Evolutionary conservation across 2,888 invertebrate species (phyloP).

Genomic region (Ptychoptera contaminata): DNA sequence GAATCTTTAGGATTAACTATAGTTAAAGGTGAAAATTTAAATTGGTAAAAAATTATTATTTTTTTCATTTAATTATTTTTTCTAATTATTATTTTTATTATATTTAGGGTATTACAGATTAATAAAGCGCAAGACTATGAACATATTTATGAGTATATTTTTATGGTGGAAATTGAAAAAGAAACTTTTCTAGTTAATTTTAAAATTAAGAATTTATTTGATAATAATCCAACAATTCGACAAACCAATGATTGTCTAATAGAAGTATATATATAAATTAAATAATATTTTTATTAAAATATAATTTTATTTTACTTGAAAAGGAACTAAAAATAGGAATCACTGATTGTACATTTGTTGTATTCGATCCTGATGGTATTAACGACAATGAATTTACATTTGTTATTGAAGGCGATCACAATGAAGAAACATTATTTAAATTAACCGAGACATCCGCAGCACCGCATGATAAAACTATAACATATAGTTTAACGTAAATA

Average conservation of each 20-base stretch:
- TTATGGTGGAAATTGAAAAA: constrained; percentile 22
- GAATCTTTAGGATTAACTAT: too few relatives aligned
- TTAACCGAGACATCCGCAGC: too few relatives aligned
- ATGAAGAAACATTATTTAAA: constrained; percentile 29
- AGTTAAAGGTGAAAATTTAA: too few relatives aligned
- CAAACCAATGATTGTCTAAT: constrained; percentile 29
- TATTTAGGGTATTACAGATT: constrained; percentile 20
- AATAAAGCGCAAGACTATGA: constrained; percentile 38
- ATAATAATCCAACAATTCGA: constrained; percentile 37
- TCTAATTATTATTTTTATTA: too few relatives aligned
- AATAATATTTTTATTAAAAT: constrained; percentile 3
- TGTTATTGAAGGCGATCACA: constrained; percentile 27
- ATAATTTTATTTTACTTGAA: constrained; percentile 7
- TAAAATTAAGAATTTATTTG: constrained; percentile 29
- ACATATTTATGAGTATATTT: constrained; percentile 32
- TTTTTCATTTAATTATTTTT: too few relatives aligned
- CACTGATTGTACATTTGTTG: constrained; percentile 22
- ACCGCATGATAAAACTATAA: not conserved
- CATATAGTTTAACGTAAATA: too few relatives aligned
- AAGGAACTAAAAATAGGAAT: constrained; percentile 25
- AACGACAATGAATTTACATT: constrained; percentile 30
- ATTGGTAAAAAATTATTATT: too few relatives aligned
- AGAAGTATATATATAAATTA: constrained; percentile 21
- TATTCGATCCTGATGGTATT: constrained; percentile 17
- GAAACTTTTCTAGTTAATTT: constrained; percentile 18